Percentiles rank a stretch among this genome's conserved stretches.
These are phyloP conservation scores for Drosophila burlai DNA, from an alignment of 1,140 invertebrate genomes.

Conservation along the genomic window DNA sequence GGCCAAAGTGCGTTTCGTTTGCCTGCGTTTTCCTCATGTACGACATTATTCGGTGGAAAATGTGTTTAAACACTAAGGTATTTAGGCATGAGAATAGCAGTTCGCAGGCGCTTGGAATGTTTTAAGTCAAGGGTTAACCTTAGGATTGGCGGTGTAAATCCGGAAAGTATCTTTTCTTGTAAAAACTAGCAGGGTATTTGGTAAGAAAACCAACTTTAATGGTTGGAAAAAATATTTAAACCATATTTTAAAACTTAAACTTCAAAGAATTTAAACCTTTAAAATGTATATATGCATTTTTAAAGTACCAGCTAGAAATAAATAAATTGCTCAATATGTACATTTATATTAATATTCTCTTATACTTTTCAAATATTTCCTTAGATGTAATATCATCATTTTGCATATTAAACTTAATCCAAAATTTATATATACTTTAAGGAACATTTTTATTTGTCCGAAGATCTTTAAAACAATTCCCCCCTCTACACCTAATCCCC, in stretches of 20 bases:
- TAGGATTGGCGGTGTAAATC: not conserved
- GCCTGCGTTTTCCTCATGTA: conserved; percentile 35
- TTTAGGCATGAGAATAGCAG: not conserved
- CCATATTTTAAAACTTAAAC: too few species aligned
- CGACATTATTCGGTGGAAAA: conserved; percentile 22
- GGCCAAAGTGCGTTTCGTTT: conserved; percentile 53
- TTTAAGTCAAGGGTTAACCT: not conserved
- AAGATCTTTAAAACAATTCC: not conserved
- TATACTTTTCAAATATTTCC: not conserved
- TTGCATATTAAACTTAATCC: too few species aligned
- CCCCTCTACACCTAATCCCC: not conserved
- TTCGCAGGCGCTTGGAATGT: not conserved
- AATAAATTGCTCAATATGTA: not conserved
- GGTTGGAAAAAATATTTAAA: not conserved
- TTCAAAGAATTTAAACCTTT: not conserved
- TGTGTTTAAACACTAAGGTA: conserved; percentile 2
- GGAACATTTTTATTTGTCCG: not conserved
- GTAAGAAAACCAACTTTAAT: not conserved
- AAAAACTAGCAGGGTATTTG: not conserved
- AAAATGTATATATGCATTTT: too few species aligned
- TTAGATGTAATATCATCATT: not conserved
- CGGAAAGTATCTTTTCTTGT: not conserved
- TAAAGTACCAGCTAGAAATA: too few species aligned
- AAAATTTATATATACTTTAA: not conserved
- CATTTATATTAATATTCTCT: not conserved